Evolutionary conservation across 2,888 invertebrate genomes (phyloP), one percentile per base, ranked within the genome.

Genomic region (Caenorhabditis sp.): DNA sequence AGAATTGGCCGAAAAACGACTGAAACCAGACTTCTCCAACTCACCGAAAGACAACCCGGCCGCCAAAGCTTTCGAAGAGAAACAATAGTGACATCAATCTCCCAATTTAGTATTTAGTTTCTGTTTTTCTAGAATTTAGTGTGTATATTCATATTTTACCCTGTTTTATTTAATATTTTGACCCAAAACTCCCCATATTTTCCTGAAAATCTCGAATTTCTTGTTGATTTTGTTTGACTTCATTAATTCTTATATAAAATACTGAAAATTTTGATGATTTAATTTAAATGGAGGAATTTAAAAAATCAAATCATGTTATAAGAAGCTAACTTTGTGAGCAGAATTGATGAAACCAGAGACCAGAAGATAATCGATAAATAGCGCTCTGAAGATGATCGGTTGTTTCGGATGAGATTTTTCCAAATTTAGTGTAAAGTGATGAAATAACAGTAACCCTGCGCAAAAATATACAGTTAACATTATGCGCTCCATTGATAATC

Each of bases 1-100:
- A 72, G 84, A 83, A 53, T 20, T 79, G 58, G 76, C 77, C 43
- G 85, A 86, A 75, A 81, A 77, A 64, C 59, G 81, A 23, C 78
- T 84, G 56, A 85, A 86, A 64, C 86, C 85, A 23, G 85, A 86
- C 69, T 85, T 85, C 70, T 72, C 83, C 23, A 85, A 83, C 58
- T 78, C 82, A 23, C 83, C 85, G 36, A 84, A 83, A 70, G 81
- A 84, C 53, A 83, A 84, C 60, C 82, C 85, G 53, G 71, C 74
- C 20, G 85, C 84, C 63, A 83, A 85, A 76, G 83, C 80, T 27
- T 86, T 86, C 79, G 81, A 81, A 57, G 82, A 67, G 50, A 59
- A 65, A 25, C 68, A 61, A 60, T 63, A 67, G 60, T 20, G n/a
- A 4, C 4, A 21, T 23, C 23, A 7, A 4, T 25, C 52, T 52